Evolutionary conservation across 2,888 invertebrate species (phyloP).

Genomic region (Piscicola geometra): DNA sequence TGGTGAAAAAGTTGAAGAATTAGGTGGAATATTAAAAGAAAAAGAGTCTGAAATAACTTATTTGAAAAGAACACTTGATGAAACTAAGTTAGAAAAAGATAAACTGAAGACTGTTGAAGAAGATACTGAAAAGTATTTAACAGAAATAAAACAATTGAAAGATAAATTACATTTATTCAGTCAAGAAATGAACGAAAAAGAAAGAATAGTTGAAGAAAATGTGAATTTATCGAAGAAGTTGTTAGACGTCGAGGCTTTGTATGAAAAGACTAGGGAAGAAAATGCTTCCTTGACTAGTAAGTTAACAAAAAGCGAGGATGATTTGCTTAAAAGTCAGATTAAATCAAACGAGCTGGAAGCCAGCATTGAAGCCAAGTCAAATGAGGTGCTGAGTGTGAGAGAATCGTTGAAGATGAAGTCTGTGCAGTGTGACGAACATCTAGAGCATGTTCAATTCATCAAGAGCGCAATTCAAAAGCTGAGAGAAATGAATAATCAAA

Average conservation of each 20-base stretch:
- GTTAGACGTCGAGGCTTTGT: neutral
- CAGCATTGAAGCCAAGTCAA: neutral
- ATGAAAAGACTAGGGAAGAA: neutral
- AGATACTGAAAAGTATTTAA: slow-evolving; percentile 1
- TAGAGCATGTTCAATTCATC: neutral
- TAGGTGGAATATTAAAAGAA: slow-evolving; percentile 5
- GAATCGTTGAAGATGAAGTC: neutral
- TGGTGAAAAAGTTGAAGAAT: slow-evolving; percentile 3
- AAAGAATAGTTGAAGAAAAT: slow-evolving; percentile 1
- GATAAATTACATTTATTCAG: neutral
- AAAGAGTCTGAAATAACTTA: neutral
- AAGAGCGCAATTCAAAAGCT: neutral
- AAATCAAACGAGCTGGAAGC: neutral
- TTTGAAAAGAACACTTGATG: neutral
- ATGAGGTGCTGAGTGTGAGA: neutral
- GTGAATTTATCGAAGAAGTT: neutral
- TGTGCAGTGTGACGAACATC: neutral
- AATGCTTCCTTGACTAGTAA: neutral
- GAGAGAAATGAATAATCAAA: neutral
- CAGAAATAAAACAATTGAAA: neutral
- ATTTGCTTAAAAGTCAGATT: neutral
- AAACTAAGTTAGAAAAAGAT: neutral
- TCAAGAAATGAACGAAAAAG: neutral
- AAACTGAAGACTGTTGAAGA: neutral
- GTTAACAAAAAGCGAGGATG: neutral